These are phyloP conservation scores for Lithophane socia DNA, from an alignment of 2,888 invertebrate genomes.

Conservation along the genomic window DNA sequence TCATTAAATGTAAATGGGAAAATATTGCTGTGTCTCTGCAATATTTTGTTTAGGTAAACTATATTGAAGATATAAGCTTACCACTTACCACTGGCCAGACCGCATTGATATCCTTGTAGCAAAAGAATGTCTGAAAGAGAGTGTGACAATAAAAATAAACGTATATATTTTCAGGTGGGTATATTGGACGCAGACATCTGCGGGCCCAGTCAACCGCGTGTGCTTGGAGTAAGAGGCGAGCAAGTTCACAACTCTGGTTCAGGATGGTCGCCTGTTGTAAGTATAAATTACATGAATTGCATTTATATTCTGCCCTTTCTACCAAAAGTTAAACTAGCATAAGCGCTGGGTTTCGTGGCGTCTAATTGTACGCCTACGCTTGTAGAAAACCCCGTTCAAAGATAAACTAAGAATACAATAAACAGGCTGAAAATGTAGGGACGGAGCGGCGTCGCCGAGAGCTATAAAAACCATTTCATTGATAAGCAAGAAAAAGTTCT, in stretches of 20 bases:
- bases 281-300: conserved; percentile 70
- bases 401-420: background rate
- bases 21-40: background rate
- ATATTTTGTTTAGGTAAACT: background rate
- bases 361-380: background rate
- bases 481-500: background rate
- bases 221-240: conserved; percentile 97
- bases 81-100: background rate
- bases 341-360: too few species aligned
- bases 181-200: conserved; percentile 99
- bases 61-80: background rate
- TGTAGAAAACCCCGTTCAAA: background rate
- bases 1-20: too few species aligned
- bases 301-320: background rate
- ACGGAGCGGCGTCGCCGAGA: background rate
- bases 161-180: conserved; percentile 92
- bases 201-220: conserved; percentile 98
- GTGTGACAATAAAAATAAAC: background rate
- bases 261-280: conserved; percentile 98
- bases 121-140: background rate
- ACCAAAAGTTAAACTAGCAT: background rate
- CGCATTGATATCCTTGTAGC: background rate
- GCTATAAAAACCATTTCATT: background rate
- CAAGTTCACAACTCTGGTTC: conserved; percentile 98
- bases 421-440: background rate